Percentiles rank a stretch among this genome's conserved stretches.
Evolutionary conservation across 2,888 invertebrate genomes (phyloP).

Genomic region (Eupelmus urozonus): DNA sequence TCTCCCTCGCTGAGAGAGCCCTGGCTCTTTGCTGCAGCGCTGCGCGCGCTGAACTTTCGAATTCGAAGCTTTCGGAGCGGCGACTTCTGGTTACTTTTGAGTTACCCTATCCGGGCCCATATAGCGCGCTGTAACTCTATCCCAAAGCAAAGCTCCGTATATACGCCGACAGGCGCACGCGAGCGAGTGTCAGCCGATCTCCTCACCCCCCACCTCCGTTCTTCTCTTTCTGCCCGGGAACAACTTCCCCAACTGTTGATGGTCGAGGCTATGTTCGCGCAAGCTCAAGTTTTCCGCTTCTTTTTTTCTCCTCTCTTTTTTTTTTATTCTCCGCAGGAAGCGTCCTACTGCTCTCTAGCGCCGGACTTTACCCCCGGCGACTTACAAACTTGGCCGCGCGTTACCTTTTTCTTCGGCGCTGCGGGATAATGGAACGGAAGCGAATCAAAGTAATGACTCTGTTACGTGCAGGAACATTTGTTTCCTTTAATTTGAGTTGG

Average conservation of each 20-base stretch:
- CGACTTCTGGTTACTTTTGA: constrained; percentile 57
- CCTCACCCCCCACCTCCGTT: too few relatives aligned
- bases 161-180: too few relatives aligned
- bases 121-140: constrained; percentile 50
- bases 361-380: too few relatives aligned
- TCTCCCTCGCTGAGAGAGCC: neutral
- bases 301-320: neutral
- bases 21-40: neutral
- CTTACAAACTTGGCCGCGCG: too few relatives aligned
- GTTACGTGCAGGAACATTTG: too few relatives aligned
- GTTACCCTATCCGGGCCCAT: constrained; percentile 42
- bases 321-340: too few relatives aligned
- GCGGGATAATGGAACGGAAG: neutral
- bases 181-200: neutral
- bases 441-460: neutral
- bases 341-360: too few relatives aligned
- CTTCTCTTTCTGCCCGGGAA: neutral
- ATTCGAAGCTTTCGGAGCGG: constrained; percentile 45
- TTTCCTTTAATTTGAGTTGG: too few relatives aligned
- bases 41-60: constrained; percentile 42
- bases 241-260: neutral
- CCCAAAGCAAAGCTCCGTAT: constrained; percentile 37
- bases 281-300: neutral
- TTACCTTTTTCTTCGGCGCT: too few relatives aligned
- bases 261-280: neutral